A percentile compares a stretch with the other conserved stretches of the same genome.
These are phyloP conservation scores for Scomber scombrus DNA, from an alignment of 2,113 vertebrate genomes.

Conservation along the genomic window DNA sequence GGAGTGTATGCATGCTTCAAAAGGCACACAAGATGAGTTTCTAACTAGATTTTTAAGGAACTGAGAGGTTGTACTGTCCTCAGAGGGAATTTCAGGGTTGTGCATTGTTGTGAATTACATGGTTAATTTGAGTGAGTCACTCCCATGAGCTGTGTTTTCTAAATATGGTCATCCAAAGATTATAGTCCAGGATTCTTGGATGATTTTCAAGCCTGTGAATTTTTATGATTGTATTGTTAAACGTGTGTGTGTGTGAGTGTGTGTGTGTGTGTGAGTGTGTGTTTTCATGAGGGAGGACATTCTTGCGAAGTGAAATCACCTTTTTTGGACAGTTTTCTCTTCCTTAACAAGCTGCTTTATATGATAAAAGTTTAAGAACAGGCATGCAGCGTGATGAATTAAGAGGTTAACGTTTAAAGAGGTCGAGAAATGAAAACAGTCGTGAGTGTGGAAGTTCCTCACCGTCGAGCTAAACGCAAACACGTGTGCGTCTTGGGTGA, in stretches of 20 bases:
- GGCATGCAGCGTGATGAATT: neutral
- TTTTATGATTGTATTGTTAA: conserved; percentile 13
- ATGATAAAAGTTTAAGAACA: neutral
- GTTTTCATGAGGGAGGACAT: conserved; percentile 28
- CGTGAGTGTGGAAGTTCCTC: conserved; percentile 13
- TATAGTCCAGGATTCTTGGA: conserved; percentile 22
- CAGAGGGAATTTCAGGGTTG: conserved; percentile 6
- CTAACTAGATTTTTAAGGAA: neutral
- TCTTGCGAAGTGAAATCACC: conserved; percentile 46
- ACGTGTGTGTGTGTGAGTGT: neutral
- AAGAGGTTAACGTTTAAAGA: neutral
- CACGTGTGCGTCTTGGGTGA: conserved; percentile 31
- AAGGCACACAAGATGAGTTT: neutral
- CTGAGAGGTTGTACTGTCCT: neutral
- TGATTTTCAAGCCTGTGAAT: conserved; percentile 17
- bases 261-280: too few species aligned
- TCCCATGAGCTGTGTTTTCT: conserved; percentile 20
- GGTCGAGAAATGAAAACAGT: conserved; percentile 30
- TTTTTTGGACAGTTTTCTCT: neutral
- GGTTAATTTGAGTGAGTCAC: conserved; percentile 23
- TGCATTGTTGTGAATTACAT: conserved; percentile 29
- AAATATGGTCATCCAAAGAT: conserved; percentile 51
- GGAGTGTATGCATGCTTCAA: neutral
- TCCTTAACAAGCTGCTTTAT: neutral
- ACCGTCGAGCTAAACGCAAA: conserved; percentile 16